These are phyloP conservation scores for Ennomos quercinarius DNA, from an alignment of 2,888 invertebrate species.

Conservation along the genomic window DNA sequence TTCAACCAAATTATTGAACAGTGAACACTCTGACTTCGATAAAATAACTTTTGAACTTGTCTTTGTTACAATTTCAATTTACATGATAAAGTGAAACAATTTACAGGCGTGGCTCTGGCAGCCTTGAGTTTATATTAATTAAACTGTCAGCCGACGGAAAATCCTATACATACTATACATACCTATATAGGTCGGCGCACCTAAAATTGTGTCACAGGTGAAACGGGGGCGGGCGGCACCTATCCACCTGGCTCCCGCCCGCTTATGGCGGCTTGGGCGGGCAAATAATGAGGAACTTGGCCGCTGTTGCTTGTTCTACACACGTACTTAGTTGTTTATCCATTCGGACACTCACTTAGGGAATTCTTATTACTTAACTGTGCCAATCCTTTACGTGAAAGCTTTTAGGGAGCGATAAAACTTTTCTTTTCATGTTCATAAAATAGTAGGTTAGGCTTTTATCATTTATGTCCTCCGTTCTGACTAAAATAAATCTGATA, in stretches of 20 bases:
- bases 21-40: too few species aligned
- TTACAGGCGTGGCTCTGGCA: conserved; percentile 43
- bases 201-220: conserved; percentile 42
- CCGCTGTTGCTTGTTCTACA: conserved; percentile 1
- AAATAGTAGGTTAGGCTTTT: too few species aligned
- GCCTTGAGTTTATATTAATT: conserved; percentile 55
- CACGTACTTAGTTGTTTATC: background rate
- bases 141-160: conserved; percentile 50
- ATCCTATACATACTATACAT: conserved; percentile 51
- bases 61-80: too few species aligned
- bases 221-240: conserved; percentile 23
- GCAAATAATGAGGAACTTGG: conserved; percentile 2
- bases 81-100: conserved; percentile 4
- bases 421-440: too few species aligned
- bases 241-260: conserved; percentile 10
- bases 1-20: too few species aligned
- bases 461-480: too few species aligned
- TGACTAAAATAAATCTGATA: too few species aligned
- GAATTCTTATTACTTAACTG: too few species aligned
- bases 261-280: conserved; percentile 10
- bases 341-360: too few species aligned
- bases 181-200: conserved; percentile 73
- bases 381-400: too few species aligned
- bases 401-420: too few species aligned
- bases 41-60: too few species aligned